Percentiles rank a stretch among this genome's conserved stretches.
These are phyloP conservation scores for Cyclargus thomasi DNA, from an alignment of 1,140 invertebrate genomes.

Conservation along the genomic window DNA sequence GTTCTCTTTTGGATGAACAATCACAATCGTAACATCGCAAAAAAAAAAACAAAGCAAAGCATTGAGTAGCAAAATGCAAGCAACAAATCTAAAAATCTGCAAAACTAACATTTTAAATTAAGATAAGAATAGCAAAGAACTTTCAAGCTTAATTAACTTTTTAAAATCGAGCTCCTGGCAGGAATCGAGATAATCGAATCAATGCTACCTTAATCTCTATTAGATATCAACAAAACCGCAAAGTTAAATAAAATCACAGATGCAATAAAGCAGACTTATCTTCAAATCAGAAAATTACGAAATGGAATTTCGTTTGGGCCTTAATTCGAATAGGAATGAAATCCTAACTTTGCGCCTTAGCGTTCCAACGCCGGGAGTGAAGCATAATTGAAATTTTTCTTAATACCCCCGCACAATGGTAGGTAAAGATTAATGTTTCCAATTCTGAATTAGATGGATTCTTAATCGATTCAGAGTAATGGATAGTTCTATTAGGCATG, in stretches of 20 bases:
- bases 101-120: slow-evolving; percentile 36
- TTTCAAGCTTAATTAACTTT: slow-evolving; percentile 43
- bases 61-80: slow-evolving; percentile 26
- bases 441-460: slow-evolving; percentile 18
- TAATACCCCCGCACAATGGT: slow-evolving; percentile 39
- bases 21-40: background rate
- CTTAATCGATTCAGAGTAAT: slow-evolving; percentile 17
- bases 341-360: slow-evolving; percentile 36
- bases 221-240: slow-evolving; percentile 26
- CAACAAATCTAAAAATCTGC: slow-evolving; percentile 34
- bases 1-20: too few relatives aligned
- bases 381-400: slow-evolving; percentile 61
- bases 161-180: slow-evolving; percentile 41
- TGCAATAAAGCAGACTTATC: slow-evolving; percentile 42
- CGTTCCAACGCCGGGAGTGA: slow-evolving; percentile 32
- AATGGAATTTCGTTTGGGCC: slow-evolving; percentile 49
- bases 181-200: slow-evolving; percentile 42
- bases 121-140: slow-evolving; percentile 37
- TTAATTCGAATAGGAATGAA: slow-evolving; percentile 51
- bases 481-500: background rate
- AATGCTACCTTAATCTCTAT: slow-evolving; percentile 31
- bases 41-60: slow-evolving; percentile 14
- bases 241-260: slow-evolving; percentile 26
- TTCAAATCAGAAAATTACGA: slow-evolving; percentile 48
- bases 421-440: slow-evolving; percentile 29